Evolutionary conservation across 2,797 vertebrate genomes (phyloP).

Genomic region (Spondyliosoma cantharus): DNA sequence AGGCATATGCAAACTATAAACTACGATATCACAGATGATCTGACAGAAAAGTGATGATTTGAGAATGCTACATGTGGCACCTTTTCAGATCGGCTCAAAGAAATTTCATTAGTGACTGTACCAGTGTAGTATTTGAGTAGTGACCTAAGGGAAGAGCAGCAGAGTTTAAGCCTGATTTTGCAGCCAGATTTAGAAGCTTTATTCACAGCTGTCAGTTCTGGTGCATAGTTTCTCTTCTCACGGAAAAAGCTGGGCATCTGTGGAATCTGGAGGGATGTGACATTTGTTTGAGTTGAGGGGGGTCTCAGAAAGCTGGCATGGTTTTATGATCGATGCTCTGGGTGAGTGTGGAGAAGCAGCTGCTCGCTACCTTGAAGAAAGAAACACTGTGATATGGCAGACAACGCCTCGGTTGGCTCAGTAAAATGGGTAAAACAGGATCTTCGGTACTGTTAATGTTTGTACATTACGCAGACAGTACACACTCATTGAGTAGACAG

Average conservation of each 20-base stretch:
- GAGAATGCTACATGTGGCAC: neutral
- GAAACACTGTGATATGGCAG: constrained; percentile 4
- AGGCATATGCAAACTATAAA: neutral
- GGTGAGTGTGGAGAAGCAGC: constrained; percentile 45
- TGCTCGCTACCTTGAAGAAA: constrained; percentile 45
- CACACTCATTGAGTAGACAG: neutral
- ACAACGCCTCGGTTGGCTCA: neutral
- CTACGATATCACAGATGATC: neutral
- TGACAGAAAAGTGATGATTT: neutral
- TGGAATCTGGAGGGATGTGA: constrained; percentile 60
- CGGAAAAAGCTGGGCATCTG: constrained; percentile 47
- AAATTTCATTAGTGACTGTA: constrained; percentile 15
- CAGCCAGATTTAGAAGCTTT: constrained; percentile 50
- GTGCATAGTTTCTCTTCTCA: constrained; percentile 22
- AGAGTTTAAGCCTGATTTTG: constrained; percentile 30
- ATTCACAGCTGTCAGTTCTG: constrained; percentile 64
- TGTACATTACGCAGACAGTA: neutral
- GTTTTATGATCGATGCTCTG: constrained; percentile 19
- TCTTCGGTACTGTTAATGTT: neutral
- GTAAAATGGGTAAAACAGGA: neutral
- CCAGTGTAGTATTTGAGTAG: neutral
- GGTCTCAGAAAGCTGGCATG: constrained; percentile 19
- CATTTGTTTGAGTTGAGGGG: constrained; percentile 58
- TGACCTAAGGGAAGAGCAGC: constrained; percentile 21
- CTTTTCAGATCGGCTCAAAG: neutral